Percentiles rank a stretch among this genome's conserved stretches.
These are phyloP conservation scores for Priocnemis perturbator DNA, from an alignment of 2,888 invertebrate genomes.

Conservation along the genomic window DNA sequence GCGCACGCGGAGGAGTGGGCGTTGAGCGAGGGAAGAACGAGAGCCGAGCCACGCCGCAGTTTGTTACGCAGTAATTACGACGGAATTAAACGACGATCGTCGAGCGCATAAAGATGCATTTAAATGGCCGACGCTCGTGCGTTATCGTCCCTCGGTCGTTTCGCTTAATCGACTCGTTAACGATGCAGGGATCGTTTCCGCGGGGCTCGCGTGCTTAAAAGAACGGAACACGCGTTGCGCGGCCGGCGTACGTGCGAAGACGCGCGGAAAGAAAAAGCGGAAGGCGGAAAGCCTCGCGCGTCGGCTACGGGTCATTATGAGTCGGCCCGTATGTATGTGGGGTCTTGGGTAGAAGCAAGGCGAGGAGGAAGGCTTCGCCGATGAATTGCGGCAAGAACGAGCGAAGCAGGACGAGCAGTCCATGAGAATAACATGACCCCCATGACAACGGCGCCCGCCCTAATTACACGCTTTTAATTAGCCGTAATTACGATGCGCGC, in stretches of 20 bases:
- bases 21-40: not conserved
- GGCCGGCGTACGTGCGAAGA: slow-evolving; percentile 4
- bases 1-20: too few relatives aligned
- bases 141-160: not conserved
- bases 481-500: slow-evolving; percentile 35
- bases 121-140: not conserved
- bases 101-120: too few relatives aligned
- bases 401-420: not conserved
- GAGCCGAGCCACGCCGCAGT: too few relatives aligned
- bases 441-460: slow-evolving; percentile 25
- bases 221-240: slow-evolving; percentile 2
- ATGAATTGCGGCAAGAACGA: not conserved
- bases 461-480: slow-evolving; percentile 53
- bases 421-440: slow-evolving; percentile 50
- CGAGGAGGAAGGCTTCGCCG: not conserved
- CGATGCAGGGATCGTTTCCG: too few relatives aligned
- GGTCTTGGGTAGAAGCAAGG: not conserved
- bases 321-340: not conserved
- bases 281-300: not conserved
- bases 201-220: not conserved
- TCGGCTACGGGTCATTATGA: not conserved
- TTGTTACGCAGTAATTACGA: not conserved
- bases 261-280: slow-evolving; percentile 14
- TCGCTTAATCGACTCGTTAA: too few relatives aligned
- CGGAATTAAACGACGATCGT: too few relatives aligned